These are phyloP conservation scores for Drosophila sp. DNA, from an alignment of 1,140 invertebrate species.

Conservation along the genomic window DNA sequence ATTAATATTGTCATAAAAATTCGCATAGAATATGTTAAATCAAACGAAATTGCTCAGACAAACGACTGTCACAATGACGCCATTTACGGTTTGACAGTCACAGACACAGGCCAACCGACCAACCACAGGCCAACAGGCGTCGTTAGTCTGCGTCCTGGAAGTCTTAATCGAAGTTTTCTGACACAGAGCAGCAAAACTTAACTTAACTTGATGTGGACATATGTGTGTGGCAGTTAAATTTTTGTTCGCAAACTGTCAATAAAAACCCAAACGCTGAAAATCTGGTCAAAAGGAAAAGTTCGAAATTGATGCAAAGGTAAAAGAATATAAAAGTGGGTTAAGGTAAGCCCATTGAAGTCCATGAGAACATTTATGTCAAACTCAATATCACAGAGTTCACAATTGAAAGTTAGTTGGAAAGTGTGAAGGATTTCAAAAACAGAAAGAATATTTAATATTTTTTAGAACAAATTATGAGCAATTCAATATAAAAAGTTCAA, in stretches of 20 bases:
- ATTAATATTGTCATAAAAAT: slow-evolving; percentile 59
- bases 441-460: too few relatives aligned
- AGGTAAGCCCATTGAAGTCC: background rate
- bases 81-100: slow-evolving; percentile 46
- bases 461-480: too few relatives aligned
- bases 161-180: slow-evolving; percentile 9
- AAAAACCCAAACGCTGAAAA: background rate
- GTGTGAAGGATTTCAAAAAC: background rate
- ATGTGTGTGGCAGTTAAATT: slow-evolving; percentile 19
- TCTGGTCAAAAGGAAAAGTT: slow-evolving; percentile 7
- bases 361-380: background rate
- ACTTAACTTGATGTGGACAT: slow-evolving; percentile 4
- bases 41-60: slow-evolving; percentile 44
- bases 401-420: background rate
- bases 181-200: slow-evolving; percentile 3
- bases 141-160: slow-evolving; percentile 11
- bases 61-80: slow-evolving; percentile 55
- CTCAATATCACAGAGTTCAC: background rate
- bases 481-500: background rate
- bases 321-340: background rate
- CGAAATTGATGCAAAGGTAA: slow-evolving; percentile 9
- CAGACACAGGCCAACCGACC: background rate
- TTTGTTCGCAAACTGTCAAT: slow-evolving; percentile 16
- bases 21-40: slow-evolving; percentile 59
- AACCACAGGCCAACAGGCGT: background rate